phyloP scores from a whole-genome alignment of 2,797 vertebrate species.

The Hozukius guyotensis region DNA sequence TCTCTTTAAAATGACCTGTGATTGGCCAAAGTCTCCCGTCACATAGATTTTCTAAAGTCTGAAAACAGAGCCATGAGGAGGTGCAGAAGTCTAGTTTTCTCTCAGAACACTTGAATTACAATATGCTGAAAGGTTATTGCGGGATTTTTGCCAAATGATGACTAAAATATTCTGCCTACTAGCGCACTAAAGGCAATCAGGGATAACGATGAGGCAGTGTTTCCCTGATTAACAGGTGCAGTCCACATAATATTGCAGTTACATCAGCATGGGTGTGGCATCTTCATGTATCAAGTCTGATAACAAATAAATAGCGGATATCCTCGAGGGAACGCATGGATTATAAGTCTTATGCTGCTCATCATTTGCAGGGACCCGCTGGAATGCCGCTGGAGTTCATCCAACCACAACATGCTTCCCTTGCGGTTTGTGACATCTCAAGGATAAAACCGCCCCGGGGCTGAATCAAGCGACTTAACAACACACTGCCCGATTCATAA shows the following conservation, averaged over 20 bases:
- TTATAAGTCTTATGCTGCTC: slow-evolving; percentile 23
- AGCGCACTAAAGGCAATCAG: no score
- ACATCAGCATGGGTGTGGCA: neutral
- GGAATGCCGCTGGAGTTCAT: slow-evolving; percentile 33
- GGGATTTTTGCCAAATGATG: no score
- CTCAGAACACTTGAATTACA: no score
- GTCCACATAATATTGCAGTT: neutral
- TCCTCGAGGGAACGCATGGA: slow-evolving; percentile 1
- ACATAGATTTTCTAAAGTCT: no score
- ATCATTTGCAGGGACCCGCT: slow-evolving; percentile 20
- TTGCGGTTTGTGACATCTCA: slow-evolving; percentile 66
- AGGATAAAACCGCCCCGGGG: slow-evolving; percentile 56
- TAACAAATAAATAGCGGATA: slow-evolving; percentile 20
- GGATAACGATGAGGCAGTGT: neutral
- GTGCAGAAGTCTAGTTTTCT: no score
- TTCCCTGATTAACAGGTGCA: slow-evolving; percentile 32
- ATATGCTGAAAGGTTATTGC: no score
- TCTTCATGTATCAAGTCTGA: neutral
- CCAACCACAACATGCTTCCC: slow-evolving; percentile 62
- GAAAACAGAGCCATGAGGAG: no score
- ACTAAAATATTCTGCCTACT: no score
- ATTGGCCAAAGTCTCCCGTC: no score
- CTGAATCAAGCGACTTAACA: slow-evolving; percentile 54
- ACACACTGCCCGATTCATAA: slow-evolving; percentile 72
- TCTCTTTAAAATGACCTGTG: no score